A percentile compares a stretch with the other conserved stretches of the same genome.
phyloP scores from a whole-genome alignment of 2,797 vertebrate genomes.

The Nannoperca obscura region DNA sequence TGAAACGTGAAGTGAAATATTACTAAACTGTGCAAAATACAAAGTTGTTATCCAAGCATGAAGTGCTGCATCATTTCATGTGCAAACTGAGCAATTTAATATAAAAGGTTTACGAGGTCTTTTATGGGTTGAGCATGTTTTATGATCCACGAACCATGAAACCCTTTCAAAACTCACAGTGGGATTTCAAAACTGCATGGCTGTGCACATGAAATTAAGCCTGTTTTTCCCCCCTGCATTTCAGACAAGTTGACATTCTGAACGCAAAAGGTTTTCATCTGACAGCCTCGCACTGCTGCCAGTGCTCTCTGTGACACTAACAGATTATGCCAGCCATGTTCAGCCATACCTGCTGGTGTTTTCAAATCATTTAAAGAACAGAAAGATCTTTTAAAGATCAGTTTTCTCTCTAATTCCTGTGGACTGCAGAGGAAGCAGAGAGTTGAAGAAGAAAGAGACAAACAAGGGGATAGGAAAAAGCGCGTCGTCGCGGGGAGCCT shows the following conservation, averaged over 20 bases:
- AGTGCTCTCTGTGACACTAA: conserved; percentile 32
- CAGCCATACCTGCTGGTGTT: conserved; percentile 44
- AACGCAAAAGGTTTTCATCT: conserved; percentile 42
- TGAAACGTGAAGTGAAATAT: conserved; percentile 13
- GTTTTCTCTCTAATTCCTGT: conserved; percentile 39
- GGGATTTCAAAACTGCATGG: conserved; percentile 17
- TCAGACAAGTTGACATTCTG: conserved; percentile 27
- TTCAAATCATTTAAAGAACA: conserved; percentile 39
- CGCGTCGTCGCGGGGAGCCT: not conserved
- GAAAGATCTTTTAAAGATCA: conserved; percentile 52
- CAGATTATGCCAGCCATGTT: conserved; percentile 35
- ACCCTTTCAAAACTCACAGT: conserved; percentile 13
- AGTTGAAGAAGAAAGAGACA: conserved; percentile 7
- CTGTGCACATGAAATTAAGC: conserved; percentile 18
- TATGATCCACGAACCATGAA: conserved; percentile 23
- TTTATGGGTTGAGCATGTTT: conserved; percentile 34
- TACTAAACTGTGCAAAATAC: conserved; percentile 19
- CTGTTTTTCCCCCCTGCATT: not conserved
- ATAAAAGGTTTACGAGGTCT: conserved; percentile 24
- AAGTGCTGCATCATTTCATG: conserved; percentile 18
- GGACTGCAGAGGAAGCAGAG: conserved; percentile 17
- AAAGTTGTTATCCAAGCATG: not conserved
- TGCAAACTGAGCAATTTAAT: conserved; percentile 27
- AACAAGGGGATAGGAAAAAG: not conserved
- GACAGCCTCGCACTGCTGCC: conserved; percentile 8